phyloP scores from a whole-genome alignment of 2,797 vertebrate species.

The Schizopygopsis pylzovi region DNA sequence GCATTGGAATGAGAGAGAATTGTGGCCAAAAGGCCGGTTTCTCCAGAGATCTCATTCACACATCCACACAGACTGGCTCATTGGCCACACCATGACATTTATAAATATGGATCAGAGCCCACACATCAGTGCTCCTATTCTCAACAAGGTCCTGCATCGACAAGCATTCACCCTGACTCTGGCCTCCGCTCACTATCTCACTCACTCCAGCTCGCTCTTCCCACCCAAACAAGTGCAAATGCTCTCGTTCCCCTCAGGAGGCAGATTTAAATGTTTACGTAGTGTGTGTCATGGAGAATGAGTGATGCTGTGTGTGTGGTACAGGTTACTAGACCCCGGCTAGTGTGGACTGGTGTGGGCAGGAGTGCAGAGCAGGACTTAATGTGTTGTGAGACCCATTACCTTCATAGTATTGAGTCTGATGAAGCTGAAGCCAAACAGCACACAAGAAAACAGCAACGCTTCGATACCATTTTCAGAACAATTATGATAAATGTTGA shows the following conservation, averaged over 20 bases:
- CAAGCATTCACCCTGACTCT: conserved; percentile 34
- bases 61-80: conserved; percentile 33
- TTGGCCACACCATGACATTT: conserved; percentile 55
- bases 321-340: conserved; percentile 21
- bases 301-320: not conserved
- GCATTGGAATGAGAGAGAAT: conserved; percentile 6
- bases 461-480: not conserved
- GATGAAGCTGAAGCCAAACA: conserved; percentile 12
- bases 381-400: conserved; percentile 42
- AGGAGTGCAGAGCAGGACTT: conserved; percentile 15
- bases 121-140: conserved; percentile 44
- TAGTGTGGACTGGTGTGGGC: conserved; percentile 17
- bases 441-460: not conserved
- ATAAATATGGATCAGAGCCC: conserved; percentile 60
- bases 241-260: conserved; percentile 35
- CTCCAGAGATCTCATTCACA: conserved; percentile 43
- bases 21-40: conserved; percentile 25
- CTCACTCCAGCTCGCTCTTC: no score
- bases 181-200: conserved; percentile 1
- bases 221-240: conserved; percentile 45
- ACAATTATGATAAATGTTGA: not conserved
- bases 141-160: conserved; percentile 46
- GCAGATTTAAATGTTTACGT: conserved; percentile 30
- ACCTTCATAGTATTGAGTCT: conserved; percentile 36
- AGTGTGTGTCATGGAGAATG: conserved; percentile 19